A percentile compares a stretch with the other conserved stretches of the same genome.
Conservation (phyloP, 2,797 vertebrate species). For the Propithecus deckenii region DNA sequence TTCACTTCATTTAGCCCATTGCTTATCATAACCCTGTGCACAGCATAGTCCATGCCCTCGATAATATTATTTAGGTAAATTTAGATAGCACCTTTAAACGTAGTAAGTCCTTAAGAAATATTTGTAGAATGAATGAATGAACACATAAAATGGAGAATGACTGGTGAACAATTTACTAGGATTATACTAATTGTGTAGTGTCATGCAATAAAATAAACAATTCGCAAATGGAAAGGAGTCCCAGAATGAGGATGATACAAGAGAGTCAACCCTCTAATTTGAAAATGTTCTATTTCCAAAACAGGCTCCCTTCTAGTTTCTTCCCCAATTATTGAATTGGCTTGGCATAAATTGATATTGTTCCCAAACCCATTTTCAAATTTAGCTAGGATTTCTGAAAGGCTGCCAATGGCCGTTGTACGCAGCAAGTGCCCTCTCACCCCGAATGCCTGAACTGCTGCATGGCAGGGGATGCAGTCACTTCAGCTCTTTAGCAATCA, state of each 20-base stretch:
- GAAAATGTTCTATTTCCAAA: conserved; percentile 35
- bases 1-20: not conserved
- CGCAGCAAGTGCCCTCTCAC: not conserved
- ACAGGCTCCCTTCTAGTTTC: not conserved
- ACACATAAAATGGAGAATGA: not conserved
- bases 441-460: not conserved
- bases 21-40: not conserved
- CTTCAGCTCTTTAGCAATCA: not conserved
- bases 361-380: conserved; percentile 34
- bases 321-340: conserved; percentile 22
- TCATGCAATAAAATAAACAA: not conserved
- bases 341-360: not conserved
- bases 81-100: not conserved
- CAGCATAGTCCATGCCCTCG: not conserved
- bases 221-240: not conserved
- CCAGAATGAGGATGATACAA: not conserved
- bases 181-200: not conserved
- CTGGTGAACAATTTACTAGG: not conserved
- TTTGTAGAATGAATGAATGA: not conserved
- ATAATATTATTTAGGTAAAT: not conserved
- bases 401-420: not conserved
- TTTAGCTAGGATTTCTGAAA: conserved; percentile 7
- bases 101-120: not conserved
- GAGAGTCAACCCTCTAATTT: not conserved
- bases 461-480: not conserved